Conservation (phyloP, 2,888 invertebrate genomes). For the Philonicus albiceps region DNA sequence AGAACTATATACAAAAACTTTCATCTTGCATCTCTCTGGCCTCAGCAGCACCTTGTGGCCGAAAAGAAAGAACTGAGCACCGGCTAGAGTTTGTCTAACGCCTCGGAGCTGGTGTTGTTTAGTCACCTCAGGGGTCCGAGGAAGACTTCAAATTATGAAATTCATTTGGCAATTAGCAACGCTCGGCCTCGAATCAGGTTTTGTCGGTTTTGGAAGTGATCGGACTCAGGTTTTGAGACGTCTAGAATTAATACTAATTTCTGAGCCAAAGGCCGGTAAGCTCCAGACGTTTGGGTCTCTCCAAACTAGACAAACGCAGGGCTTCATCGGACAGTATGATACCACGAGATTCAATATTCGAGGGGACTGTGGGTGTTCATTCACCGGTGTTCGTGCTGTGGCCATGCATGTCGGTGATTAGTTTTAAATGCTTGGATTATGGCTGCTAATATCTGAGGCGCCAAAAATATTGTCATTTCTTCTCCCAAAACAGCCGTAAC, state of each 20-base stretch:
- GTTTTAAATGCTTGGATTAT: background rate
- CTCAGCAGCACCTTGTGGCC: background rate
- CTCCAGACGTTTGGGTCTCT: background rate
- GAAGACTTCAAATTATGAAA: slow-evolving; percentile 43
- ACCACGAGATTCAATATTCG: background rate
- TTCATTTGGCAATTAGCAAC: slow-evolving; percentile 43
- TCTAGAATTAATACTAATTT: slow-evolving; percentile 35
- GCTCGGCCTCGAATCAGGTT: slow-evolving; percentile 17
- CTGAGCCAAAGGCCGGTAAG: background rate
- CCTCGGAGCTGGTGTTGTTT: slow-evolving; percentile 17
- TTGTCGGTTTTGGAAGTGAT: background rate
- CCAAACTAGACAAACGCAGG: background rate
- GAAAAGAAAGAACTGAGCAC: background rate
- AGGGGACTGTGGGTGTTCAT: slow-evolving; percentile 5
- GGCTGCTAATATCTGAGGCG: slow-evolving; percentile 20
- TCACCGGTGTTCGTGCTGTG: background rate
- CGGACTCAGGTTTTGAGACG: background rate
- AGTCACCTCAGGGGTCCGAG: slow-evolving; percentile 12
- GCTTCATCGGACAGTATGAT: background rate
- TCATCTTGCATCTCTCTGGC: background rate
- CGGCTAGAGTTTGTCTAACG: slow-evolving; percentile 14
- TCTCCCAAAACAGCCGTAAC: background rate
- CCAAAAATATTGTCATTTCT: slow-evolving; percentile 29
- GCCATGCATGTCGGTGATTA: slow-evolving; percentile 17
- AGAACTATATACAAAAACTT: slow-evolving; percentile 22